Conservation (phyloP, 2,888 invertebrate species). For the Ptilodon capucinus region DNA sequence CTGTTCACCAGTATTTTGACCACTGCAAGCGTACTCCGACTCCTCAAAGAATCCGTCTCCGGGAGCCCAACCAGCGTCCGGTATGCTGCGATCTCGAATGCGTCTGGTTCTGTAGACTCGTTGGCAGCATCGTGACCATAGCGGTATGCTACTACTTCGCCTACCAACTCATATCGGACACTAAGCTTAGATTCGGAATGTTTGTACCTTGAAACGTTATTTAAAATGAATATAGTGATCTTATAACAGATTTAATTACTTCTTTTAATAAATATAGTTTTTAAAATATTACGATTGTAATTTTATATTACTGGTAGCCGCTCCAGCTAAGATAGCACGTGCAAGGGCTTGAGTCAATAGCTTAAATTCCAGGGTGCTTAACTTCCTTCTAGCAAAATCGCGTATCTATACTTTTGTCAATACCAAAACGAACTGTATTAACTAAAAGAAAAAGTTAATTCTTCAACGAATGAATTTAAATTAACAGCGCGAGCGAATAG, state of each 20-base stretch:
- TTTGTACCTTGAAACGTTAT: slow-evolving; percentile 47
- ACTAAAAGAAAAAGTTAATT: no score
- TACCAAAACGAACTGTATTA: no score
- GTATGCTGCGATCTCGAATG: slow-evolving; percentile 59
- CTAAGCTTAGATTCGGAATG: slow-evolving; percentile 65
- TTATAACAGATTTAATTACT: neutral
- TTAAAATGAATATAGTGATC: neutral
- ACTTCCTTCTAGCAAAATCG: no score
- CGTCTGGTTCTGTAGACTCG: slow-evolving; percentile 60
- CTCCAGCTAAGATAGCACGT: no score
- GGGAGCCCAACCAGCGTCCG: slow-evolving; percentile 42
- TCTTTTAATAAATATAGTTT: no score
- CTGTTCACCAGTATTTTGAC: neutral
- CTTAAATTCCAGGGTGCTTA: no score
- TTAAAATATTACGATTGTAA: neutral
- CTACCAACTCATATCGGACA: slow-evolving; percentile 54
- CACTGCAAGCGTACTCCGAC: neutral
- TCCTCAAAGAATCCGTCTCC: neutral
- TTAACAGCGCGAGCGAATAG: no score
- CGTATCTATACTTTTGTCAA: no score
- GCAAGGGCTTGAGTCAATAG: no score
- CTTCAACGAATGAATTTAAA: no score
- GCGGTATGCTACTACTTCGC: slow-evolving; percentile 65
- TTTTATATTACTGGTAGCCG: no score
- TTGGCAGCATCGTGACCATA: slow-evolving; percentile 51